Base-by-base conservation (phyloP, 2,888 invertebrate species). In the Elegia similella region DNA sequence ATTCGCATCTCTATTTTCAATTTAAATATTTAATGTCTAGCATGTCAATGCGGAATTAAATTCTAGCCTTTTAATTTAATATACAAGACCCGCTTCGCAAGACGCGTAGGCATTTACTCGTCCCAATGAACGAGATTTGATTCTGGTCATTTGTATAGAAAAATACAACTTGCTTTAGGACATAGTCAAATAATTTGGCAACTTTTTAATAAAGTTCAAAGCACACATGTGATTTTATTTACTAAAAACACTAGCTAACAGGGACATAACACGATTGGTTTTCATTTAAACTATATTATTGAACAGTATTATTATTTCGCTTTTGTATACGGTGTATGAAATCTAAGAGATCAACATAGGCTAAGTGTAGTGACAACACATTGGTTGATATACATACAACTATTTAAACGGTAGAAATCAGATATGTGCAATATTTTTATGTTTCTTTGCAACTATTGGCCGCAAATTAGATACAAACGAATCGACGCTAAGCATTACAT, bases 291-390 rank as follows among this genome's bases (percentile, higher is more conserved):
- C 34, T 50, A 65, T 64, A 65, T 69, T 59, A 29, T 56, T 57
- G 69, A 75, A 63, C 83, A 81, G 83, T 82, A 82, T 82, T 82
- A 82, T 75, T 78, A 71, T 64, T 72, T 60, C 68, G 66, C 70
- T 74, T 77, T 67, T 77, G 69, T 73, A 71, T 73, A 59, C 47
- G 58, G 43, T 55, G 58, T 57, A 58, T 60, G 70, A 64, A 71
- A 70, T 71, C 59, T 68, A 68, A 65, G 71, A 70, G 67, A 74
- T 64, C 76, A 72, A 68, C 53, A 13, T 76, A 70, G 70, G 68
- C 62, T 65, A 63, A 63, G 13, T 16, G 7, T 16, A 23, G 30
- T 29, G 13, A 43, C 23, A 29, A 10, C 23, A 6, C 10, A 43
- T 29, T 42, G 7, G 23, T 42, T 42, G 16, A 42, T 23, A 17